phyloP scores from a whole-genome alignment of 2,888 invertebrate species.

The Lingula anatina region DNA sequence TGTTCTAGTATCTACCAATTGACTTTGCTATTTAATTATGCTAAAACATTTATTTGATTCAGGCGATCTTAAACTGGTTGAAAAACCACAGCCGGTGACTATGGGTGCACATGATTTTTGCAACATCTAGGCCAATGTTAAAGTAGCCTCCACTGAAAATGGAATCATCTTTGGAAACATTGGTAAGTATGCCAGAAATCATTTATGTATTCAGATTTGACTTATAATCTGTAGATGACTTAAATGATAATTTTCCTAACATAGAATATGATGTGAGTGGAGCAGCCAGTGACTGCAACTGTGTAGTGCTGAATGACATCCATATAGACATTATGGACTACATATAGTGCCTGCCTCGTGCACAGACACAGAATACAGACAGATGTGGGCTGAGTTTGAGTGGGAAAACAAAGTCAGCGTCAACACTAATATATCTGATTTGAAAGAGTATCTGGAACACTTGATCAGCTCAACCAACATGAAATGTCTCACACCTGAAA shows the following conservation, averaged over 20 bases:
- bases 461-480: conserved; percentile 94
- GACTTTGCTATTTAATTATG: too few relatives aligned
- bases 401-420: conserved; percentile 99
- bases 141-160: conserved; percentile 96
- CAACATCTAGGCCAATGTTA: conserved; percentile 96
- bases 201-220: too few relatives aligned
- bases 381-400: conserved; percentile 99
- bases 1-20: too few relatives aligned
- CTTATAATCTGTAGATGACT: too few relatives aligned
- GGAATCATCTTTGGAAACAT: conserved; percentile 99
- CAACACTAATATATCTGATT: conserved; percentile 82
- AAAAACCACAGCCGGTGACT: conserved; percentile 92
- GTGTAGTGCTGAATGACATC: conserved; percentile 97
- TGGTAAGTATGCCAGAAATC: too few relatives aligned
- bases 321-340: conserved; percentile 99
- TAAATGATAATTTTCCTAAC: too few relatives aligned
- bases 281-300: conserved; percentile 87
- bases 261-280: conserved; percentile 93
- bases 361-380: conserved; percentile 91
- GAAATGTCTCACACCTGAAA: conserved; percentile 97
- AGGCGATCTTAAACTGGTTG: conserved; percentile 95
- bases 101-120: conserved; percentile 96
- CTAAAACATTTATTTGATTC: too few relatives aligned
- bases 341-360: conserved; percentile 75
- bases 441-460: conserved; percentile 88